Evolutionary conservation across 2,888 invertebrate species (phyloP).

Genomic region (Megastigmus dorsalis): DNA sequence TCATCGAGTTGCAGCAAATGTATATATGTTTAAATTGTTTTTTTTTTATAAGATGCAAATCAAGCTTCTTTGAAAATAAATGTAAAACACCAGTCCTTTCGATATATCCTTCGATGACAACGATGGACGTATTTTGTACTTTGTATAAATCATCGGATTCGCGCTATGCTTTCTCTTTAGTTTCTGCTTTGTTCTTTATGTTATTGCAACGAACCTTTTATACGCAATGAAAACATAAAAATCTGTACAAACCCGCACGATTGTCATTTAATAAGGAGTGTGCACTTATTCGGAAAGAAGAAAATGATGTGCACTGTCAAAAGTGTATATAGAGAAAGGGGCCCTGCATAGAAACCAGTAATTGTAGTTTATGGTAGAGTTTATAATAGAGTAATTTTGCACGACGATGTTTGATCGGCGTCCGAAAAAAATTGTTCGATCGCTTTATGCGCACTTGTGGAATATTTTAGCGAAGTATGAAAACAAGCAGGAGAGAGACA

Average conservation of each 20-base stretch:
- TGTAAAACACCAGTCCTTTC: background rate
- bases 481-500: background rate
- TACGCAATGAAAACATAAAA: background rate
- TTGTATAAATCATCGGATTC: slow-evolving; percentile 54
- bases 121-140: slow-evolving; percentile 67
- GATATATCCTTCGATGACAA: slow-evolving; percentile 59
- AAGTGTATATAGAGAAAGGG: too few species aligned
- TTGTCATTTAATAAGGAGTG: background rate
- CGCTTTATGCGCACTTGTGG: slow-evolving; percentile 25
- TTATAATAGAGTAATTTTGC: slow-evolving; percentile 40
- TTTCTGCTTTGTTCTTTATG: background rate
- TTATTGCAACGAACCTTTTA: background rate
- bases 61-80: slow-evolving; percentile 21
- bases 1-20: too few species aligned
- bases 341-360: slow-evolving; percentile 58
- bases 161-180: background rate
- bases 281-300: slow-evolving; percentile 4
- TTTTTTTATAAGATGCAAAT: background rate
- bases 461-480: slow-evolving; percentile 14
- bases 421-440: slow-evolving; percentile 36
- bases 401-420: slow-evolving; percentile 33
- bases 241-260: background rate
- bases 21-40: slow-evolving; percentile 5
- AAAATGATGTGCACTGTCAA: slow-evolving; percentile 17
- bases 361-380: slow-evolving; percentile 39